phyloP scores from a whole-genome alignment of 2,113 vertebrate genomes.

The Bagarius yarrelli region DNA sequence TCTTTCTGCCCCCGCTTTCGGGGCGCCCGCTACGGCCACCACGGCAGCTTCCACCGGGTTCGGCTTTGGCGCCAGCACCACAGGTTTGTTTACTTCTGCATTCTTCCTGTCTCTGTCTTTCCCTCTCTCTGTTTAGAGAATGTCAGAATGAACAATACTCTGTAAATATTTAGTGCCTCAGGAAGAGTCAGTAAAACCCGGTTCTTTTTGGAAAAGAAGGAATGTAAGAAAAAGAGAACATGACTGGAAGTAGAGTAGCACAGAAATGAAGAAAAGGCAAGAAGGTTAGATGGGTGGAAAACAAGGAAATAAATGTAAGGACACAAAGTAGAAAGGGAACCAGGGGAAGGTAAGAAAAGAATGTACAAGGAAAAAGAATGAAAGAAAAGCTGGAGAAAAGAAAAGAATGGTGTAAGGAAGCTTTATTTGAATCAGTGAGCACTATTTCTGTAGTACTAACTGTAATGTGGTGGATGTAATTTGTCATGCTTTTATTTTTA shows the following conservation, averaged over 20 bases:
- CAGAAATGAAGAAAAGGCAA: background rate
- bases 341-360: too few relatives aligned
- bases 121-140: too few relatives aligned
- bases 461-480: background rate
- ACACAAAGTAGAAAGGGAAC: too few relatives aligned
- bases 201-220: background rate
- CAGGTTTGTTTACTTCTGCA: conserved; percentile 58
- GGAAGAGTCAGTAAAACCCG: too few relatives aligned
- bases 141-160: too few relatives aligned
- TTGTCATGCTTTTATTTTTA: background rate
- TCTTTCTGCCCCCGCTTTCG: conserved; percentile 73
- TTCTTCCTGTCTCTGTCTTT: background rate
- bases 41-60: conserved; percentile 73
- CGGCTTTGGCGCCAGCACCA: conserved; percentile 71
- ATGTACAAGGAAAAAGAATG: too few relatives aligned
- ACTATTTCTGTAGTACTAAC: background rate
- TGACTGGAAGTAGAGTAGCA: too few relatives aligned
- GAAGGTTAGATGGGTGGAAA: background rate
- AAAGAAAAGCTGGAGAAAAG: background rate
- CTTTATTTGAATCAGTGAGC: too few relatives aligned
- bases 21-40: conserved; percentile 65
- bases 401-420: background rate
- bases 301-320: too few relatives aligned
- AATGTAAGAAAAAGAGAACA: too few relatives aligned
- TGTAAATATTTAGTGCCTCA: too few relatives aligned